Evolutionary conservation across 2,113 vertebrate genomes (phyloP).

Genomic region (Catharus bicknelli): DNA sequence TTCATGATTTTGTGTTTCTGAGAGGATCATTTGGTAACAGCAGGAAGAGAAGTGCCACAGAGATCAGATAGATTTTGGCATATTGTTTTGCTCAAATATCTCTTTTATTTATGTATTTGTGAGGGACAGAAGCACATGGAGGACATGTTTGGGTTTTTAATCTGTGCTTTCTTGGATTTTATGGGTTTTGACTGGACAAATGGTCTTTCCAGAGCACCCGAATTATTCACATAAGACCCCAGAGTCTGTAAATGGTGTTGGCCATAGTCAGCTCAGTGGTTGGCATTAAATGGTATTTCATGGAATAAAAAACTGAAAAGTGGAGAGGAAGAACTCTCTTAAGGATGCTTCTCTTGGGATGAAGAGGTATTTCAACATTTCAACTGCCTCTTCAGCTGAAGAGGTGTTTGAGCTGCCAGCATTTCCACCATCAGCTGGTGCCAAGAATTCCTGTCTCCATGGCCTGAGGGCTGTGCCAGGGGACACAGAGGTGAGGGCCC

Average conservation of each 20-base stretch:
- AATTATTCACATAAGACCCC: not conserved
- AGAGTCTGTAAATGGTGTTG: not conserved
- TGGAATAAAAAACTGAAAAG: not conserved
- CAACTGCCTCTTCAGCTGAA: not conserved
- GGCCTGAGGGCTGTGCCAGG: not conserved
- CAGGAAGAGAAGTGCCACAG: not conserved
- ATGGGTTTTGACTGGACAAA: not conserved
- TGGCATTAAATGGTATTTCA: not conserved
- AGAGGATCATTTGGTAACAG: not conserved
- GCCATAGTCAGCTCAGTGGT: rapidly evolving
- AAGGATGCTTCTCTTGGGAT: not conserved
- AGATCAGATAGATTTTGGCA: not conserved
- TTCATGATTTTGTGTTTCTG: not conserved
- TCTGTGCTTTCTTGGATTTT: not conserved
- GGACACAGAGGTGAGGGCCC: not conserved
- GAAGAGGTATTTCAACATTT: not conserved
- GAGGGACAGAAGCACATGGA: not conserved
- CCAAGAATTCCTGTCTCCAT: not conserved
- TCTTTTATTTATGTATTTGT: not conserved
- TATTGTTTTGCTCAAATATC: not conserved
- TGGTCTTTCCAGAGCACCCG: not conserved
- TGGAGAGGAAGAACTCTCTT: not conserved
- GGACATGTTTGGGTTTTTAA: not conserved
- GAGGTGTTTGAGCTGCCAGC: not conserved
- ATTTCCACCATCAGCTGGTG: not conserved